Conservation (phyloP, 2,113 vertebrate species). For the Aepyceros melampus region DNA sequence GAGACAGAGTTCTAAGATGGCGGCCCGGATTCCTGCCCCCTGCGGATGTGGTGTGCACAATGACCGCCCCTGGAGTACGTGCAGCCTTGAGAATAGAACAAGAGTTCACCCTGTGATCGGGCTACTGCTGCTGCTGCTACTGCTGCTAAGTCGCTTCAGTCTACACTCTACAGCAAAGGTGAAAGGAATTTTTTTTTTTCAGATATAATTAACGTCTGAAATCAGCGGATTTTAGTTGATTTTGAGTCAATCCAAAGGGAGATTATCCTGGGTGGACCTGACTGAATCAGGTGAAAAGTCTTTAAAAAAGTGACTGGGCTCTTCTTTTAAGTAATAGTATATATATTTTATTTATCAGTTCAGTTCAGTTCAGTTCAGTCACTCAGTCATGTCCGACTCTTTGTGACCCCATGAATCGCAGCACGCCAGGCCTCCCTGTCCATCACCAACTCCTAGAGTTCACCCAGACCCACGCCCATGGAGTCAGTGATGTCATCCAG, state of each 20-base stretch:
- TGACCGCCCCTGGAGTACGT: fast-evolving
- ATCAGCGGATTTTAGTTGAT: background rate
- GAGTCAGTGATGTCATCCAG: too few species aligned
- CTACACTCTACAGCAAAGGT: background rate
- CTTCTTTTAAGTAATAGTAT: background rate
- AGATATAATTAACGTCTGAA: background rate
- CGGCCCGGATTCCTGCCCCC: fast-evolving
- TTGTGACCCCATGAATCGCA: too few species aligned
- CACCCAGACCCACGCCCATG: too few species aligned
- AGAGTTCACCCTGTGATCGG: background rate
- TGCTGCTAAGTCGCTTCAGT: too few species aligned
- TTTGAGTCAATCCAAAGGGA: background rate
- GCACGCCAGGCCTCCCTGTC: too few species aligned
- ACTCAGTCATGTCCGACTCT: too few species aligned
- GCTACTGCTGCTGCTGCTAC: too few species aligned
- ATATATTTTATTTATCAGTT: background rate
- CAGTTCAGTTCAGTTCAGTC: too few species aligned
- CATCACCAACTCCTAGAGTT: too few species aligned
- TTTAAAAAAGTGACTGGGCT: background rate
- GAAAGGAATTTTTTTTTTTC: background rate
- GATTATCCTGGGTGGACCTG: background rate
- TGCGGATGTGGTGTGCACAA: fast-evolving
- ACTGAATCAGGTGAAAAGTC: background rate
- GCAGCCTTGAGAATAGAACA: background rate
- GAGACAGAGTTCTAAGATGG: background rate